Conservation (phyloP, 2,113 vertebrate genomes). For the Eptesicus fuscus region DNA sequence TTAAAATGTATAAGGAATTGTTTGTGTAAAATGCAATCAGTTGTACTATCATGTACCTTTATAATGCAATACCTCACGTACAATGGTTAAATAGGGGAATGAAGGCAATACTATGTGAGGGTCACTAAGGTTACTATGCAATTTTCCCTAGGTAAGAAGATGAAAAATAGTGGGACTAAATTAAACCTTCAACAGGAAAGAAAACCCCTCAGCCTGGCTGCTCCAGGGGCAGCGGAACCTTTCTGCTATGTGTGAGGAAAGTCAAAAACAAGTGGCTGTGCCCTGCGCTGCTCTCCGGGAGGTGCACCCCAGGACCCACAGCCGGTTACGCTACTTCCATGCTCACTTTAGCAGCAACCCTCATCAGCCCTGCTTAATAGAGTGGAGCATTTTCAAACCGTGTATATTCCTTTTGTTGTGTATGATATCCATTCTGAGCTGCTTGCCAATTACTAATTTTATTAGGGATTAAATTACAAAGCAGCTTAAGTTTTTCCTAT, state of each 20-base stretch:
- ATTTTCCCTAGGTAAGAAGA: slow-evolving; percentile 9
- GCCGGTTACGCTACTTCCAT: neutral
- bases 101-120: neutral
- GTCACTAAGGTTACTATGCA: neutral
- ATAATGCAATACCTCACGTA: neutral
- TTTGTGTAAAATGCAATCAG: neutral
- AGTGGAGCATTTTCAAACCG: neutral
- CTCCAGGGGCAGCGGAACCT: neutral
- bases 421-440: neutral
- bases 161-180: neutral
- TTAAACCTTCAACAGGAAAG: neutral
- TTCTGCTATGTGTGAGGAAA: neutral
- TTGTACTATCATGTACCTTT: neutral
- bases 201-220: neutral
- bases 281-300: neutral
- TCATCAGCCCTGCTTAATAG: neutral
- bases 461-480: neutral
- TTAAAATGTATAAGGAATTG: neutral
- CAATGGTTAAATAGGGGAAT: neutral
- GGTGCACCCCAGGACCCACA: neutral
- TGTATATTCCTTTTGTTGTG: neutral
- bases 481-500: neutral
- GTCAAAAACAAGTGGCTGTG: neutral
- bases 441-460: neutral
- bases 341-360: neutral